Percentiles rank a stretch among this genome's conserved stretches.
phyloP scores from a whole-genome alignment of 2,113 vertebrate species.

The Anguilla japonica region DNA sequence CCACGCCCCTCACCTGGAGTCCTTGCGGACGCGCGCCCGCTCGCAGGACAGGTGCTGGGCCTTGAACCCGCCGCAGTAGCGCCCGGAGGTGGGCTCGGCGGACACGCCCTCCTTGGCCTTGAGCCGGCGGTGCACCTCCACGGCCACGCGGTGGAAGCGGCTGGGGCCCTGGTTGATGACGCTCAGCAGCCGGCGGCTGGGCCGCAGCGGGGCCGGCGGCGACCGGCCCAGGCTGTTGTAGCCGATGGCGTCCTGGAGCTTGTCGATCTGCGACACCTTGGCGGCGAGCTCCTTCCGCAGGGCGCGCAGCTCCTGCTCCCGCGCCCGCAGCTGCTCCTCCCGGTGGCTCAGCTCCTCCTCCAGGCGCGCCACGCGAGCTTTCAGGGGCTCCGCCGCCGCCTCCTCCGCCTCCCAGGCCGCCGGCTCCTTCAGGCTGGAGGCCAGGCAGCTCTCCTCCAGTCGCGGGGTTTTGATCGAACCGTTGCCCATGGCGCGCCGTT shows the following conservation, averaged over 20 bases:
- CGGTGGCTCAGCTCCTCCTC: slow-evolving; percentile 63
- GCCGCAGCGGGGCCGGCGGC: slow-evolving; percentile 30
- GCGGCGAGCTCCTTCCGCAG: slow-evolving; percentile 68
- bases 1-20: slow-evolving; percentile 64
- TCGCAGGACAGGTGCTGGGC: slow-evolving; percentile 43
- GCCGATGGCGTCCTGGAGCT: slow-evolving; percentile 75
- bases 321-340: slow-evolving; percentile 56
- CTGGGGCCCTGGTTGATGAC: slow-evolving; percentile 71
- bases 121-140: slow-evolving; percentile 71
- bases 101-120: slow-evolving; percentile 78
- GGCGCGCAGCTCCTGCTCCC: slow-evolving; percentile 57
- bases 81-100: slow-evolving; percentile 73
- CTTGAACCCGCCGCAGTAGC: slow-evolving; percentile 59
- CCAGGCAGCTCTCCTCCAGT: slow-evolving; percentile 61
- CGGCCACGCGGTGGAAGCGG: slow-evolving; percentile 69
- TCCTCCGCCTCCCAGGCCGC: slow-evolving; percentile 47
- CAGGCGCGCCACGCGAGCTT: slow-evolving; percentile 59
- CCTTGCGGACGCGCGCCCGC: slow-evolving; percentile 58
- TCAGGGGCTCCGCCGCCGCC: slow-evolving; percentile 51
- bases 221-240: slow-evolving; percentile 57
- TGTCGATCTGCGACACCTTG: slow-evolving; percentile 71
- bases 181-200: slow-evolving; percentile 56
- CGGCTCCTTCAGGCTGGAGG: slow-evolving; percentile 50
- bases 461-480: slow-evolving; percentile 71
- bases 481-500: slow-evolving; percentile 71